Evolutionary conservation across 2,797 vertebrate species (phyloP).

Genomic region (Diplodus puntazzo): DNA sequence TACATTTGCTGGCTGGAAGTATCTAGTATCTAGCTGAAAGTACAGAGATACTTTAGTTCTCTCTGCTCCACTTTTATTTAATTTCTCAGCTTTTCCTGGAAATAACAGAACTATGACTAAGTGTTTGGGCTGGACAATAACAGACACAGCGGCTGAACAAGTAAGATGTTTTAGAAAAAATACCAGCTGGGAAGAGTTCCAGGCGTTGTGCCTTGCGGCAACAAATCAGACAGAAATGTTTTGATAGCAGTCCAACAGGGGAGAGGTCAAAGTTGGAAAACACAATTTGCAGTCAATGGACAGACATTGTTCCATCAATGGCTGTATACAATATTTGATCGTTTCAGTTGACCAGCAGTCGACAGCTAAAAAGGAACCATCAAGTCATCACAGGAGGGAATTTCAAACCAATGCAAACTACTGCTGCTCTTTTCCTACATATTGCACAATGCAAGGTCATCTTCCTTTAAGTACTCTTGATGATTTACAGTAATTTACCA

Average conservation of each 20-base stretch:
- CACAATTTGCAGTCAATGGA: not conserved
- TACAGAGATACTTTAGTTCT: not conserved
- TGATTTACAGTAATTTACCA: not conserved
- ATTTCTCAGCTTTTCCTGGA: not conserved
- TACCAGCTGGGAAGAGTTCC: slow-evolving; percentile 44
- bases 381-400: slow-evolving; percentile 9
- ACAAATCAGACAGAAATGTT: slow-evolving; percentile 50
- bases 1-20: not conserved
- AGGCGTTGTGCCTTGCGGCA: slow-evolving; percentile 29
- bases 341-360: not conserved
- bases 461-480: not conserved
- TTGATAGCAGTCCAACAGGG: slow-evolving; percentile 34
- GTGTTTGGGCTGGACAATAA: not conserved
- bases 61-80: not conserved
- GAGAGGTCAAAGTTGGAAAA: slow-evolving; percentile 33
- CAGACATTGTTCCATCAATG: not conserved
- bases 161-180: slow-evolving; percentile 28
- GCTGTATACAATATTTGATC: not conserved
- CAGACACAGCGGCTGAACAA: not conserved
- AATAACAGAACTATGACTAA: not conserved
- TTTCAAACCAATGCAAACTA: slow-evolving; percentile 21
- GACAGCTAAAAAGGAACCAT: not conserved
- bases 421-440: not conserved
- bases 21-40: no score
- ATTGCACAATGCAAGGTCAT: not conserved